Base-by-base conservation (phyloP, 2,797 vertebrate species). In the Mormyrops boulengeri region DNA sequence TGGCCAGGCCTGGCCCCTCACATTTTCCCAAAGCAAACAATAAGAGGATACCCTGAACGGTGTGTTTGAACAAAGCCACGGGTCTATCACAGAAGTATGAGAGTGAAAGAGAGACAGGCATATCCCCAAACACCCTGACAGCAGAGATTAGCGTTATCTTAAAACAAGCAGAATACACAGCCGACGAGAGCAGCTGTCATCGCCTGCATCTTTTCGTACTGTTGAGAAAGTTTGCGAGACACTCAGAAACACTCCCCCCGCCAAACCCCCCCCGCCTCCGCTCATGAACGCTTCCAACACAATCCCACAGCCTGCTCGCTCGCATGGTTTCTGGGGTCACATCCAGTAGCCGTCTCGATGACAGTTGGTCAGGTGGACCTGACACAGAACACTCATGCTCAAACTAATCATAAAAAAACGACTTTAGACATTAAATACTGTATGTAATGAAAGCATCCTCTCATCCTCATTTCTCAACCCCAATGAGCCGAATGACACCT, bases 121-220 rank as follows among this genome's bases (percentile, higher is more conserved):
- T 50, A 87, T 53, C 26, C 26, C 85, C 85, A 52, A 60, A 49
- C 34, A 26, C 38, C 87, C 55, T 69, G 55, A 88, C 55, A 62
- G 87, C 87, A 19, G 49, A 80, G 69, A 80, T 82, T 89, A 89
- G 41, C 88, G 77, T 89, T 89, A 80, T 82, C 66, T 82, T 89
- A 22, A 89, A 89, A 57, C 73, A 55, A 82, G 73, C 49, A 26
- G 73, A 82, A 84, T 34, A 82, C 88, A 89, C 26, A 50, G 49
- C 50, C 12, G 50, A 44, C 8, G 50, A 89, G 50, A 53, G 88
- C 47, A 89, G 49, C 69, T 88, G 88, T 88, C 88, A 88, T 34
- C 88, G 57, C 88, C 88, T 88, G 88, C 50, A 89, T 82, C 69
- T 19, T 53, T 52, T 82, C 73, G n/a, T 66, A 34, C 73, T 26